Base-by-base conservation (phyloP, 2,113 vertebrate species). In the Tricholaema leucomelas region DNA sequence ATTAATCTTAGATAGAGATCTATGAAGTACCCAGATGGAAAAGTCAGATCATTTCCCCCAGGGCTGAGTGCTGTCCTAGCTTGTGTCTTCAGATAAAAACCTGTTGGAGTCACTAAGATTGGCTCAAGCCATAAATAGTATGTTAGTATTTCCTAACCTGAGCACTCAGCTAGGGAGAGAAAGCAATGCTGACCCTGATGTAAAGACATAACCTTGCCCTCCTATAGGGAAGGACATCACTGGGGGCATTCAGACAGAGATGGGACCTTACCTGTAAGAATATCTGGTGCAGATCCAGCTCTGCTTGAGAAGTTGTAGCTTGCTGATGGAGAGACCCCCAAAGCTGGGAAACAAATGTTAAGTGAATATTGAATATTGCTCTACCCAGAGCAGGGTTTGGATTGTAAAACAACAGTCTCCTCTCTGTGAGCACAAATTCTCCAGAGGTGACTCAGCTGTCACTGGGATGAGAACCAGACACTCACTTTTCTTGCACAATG, bases 401-500 rank as follows among this genome's bases (percentile, higher is more conserved):
- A 60, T 21, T 91, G 56, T 83, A 83, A 58, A 92, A 33, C 25
- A 55, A 11, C 30, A 11, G 5, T 54, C 44, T 92, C 38, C 72
- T 61, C 54, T 91, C 54, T 27, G 19, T 23, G 50, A 63, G 44
- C 91, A 35, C 0, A 3, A 89, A 50, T 66, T 80, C 46, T 85
- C 31, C 50, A 58, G 56, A 69, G 36, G 28, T 87, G 63, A 92
- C 28, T 76, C 85, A 89, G 31, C 8, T 63, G 44, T 20, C 44
- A 70, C 24, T 0, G 1, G 54, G 75, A 79, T 33, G 42, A 85
- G 71, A 91, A 73, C 52, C 64, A 73, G 85, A 40, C 18, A 36
- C 30, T 52, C 2, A 2, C 15, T 1, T 0, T 46, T 76, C 31
- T 14, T 86, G 46, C n/a, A 27, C 1, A 4, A 58, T 40, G 33